Conservation (phyloP, 64 coral and sea anemone species). For the Anthopleura sola region DNA sequence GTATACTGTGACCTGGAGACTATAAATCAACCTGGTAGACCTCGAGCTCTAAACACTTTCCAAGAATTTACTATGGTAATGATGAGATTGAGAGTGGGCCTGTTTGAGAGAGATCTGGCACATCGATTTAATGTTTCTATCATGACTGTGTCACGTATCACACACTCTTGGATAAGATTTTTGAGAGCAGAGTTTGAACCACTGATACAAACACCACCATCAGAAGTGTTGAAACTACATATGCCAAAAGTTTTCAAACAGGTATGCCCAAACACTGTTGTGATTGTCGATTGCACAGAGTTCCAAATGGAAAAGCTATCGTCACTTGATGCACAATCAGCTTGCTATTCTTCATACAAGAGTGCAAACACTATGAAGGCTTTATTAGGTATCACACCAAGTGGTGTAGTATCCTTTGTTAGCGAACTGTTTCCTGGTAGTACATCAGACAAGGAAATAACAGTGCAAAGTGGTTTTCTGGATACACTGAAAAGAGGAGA, state of each 20-base stretch:
- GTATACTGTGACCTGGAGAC: too few species aligned
- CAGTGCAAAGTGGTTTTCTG: constrained; percentile 28
- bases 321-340: constrained; percentile 35
- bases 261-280: constrained; percentile 34
- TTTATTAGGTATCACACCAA: constrained; percentile 55
- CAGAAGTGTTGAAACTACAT: constrained; percentile 43
- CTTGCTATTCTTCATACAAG: constrained; percentile 44
- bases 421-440: constrained; percentile 48
- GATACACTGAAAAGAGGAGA: constrained; percentile 18
- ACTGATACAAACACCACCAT: constrained; percentile 35
- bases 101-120: too few species aligned
- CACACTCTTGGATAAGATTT: constrained; percentile 23
- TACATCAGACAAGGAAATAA: constrained; percentile 47
- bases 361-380: constrained; percentile 50
- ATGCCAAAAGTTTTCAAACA: constrained; percentile 37
- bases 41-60: too few species aligned
- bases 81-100: background rate
- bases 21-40: too few species aligned
- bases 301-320: constrained; percentile 54
- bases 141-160: too few species aligned
- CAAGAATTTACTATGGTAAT: too few species aligned
- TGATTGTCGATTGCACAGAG: constrained; percentile 56
- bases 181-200: constrained; percentile 27
- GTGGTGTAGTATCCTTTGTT: constrained; percentile 34
- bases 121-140: too few species aligned